Evolutionary conservation across 2,888 invertebrate species (phyloP).

Genomic region (Conistra vaccinii): DNA sequence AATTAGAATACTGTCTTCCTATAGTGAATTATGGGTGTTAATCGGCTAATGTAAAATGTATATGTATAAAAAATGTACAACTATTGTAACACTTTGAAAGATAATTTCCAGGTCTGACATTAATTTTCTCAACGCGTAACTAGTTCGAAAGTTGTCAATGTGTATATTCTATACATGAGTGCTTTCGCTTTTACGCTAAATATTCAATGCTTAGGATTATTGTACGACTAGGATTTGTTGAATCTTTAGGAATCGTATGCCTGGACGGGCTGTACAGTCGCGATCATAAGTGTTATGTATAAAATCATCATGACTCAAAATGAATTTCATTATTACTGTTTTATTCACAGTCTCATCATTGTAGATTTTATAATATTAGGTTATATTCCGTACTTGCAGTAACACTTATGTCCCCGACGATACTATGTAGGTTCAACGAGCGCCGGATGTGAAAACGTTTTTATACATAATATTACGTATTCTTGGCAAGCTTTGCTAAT

Average conservation of each 20-base stretch:
- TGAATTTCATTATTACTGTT: conserved; percentile 41
- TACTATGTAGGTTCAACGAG: conserved; percentile 53
- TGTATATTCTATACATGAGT: conserved; percentile 51
- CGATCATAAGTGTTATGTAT: conserved; percentile 53
- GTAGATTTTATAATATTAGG: conserved; percentile 46
- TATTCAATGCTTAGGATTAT: conserved; percentile 61
- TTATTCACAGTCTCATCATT: conserved; percentile 20
- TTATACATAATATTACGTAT: conserved; percentile 82
- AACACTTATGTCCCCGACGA: conserved; percentile 65
- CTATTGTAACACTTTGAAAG: conserved; percentile 52
- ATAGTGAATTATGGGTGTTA: conserved; percentile 75
- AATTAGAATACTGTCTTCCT: conserved; percentile 82
- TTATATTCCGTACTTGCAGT: conserved; percentile 30
- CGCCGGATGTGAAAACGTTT: conserved; percentile 75
- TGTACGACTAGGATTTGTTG: conserved; percentile 58
- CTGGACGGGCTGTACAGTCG: conserved; percentile 28
- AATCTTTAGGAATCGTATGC: conserved; percentile 50
- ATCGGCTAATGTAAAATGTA: conserved; percentile 65
- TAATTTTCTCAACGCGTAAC: conserved; percentile 35
- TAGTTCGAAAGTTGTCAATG: conserved; percentile 47
- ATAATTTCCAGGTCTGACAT: conserved; percentile 45
- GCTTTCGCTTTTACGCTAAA: conserved; percentile 58
- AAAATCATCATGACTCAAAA: conserved; percentile 43
- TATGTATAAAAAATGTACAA: conserved; percentile 64
- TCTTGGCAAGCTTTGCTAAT: conserved; percentile 85